Base-by-base conservation (phyloP, 1,140 invertebrate genomes). In the Galendromus occidentalis region DNA sequence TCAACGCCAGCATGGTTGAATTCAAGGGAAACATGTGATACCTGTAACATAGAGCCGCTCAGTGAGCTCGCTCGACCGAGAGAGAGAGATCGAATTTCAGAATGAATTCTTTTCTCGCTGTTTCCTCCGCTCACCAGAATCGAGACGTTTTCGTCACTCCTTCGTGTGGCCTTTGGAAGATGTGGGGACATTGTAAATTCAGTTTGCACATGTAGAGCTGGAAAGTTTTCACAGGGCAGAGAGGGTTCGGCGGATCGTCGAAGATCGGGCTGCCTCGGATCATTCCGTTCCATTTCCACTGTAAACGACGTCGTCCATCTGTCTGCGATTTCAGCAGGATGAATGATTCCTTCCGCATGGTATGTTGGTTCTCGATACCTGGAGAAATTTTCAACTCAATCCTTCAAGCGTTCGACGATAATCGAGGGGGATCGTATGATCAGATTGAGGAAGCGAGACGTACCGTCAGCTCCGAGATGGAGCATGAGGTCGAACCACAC, bases 401-500 rank as follows among this genome's bases (percentile, higher is more conserved):
- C n/a, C n/a, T n/a, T n/a, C n/a, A n/a, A n/a, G n/a, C n/a, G n/a
- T n/a, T n/a, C n/a, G n/a, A n/a, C n/a, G n/a, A n/a, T n/a, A n/a
- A n/a, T n/a, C n/a, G n/a, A n/a, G n/a, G n/a, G n/a, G n/a, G n/a
- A n/a, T n/a, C n/a, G n/a, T n/a, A n/a, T n/a, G n/a, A n/a, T n/a
- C n/a, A n/a, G n/a, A n/a, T n/a, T n/a, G n/a, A n/a, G n/a, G n/a
- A n/a, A n/a, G n/a, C n/a, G n/a, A n/a, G n/a, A n/a, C n/a, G n/a
- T 17, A 59, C 51, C 51, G 25, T 59, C 51, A 22, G 51, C 51
- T 7, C 69, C 69, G 25, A 69, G 64, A 44, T 67, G 44, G 12
- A 69, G 66, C 69, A 69, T 69, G 22, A 69, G 47, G 44, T 69
- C 69, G 64, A 68, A 69, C 69, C 69, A 69, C 14, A 69, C 69